Base-by-base conservation (phyloP, 1,140 invertebrate species). In the Apocrypta bakeri region DNA sequence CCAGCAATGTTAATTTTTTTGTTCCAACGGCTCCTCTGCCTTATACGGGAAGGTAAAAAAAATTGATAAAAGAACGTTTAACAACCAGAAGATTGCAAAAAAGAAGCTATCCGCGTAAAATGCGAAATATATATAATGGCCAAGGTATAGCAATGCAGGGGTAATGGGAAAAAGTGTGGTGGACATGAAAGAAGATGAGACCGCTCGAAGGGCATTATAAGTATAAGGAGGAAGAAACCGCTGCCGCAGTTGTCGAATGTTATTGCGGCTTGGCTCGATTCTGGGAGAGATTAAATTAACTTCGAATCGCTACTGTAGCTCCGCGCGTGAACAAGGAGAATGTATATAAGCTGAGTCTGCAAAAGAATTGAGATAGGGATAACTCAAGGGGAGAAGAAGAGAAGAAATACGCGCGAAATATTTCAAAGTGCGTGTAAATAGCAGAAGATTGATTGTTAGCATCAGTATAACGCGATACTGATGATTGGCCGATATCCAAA, bases 401-500 rank as follows among this genome's bases (percentile, higher is more conserved):
- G 71, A 82, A 68, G n/a, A n/a, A 72, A 78, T 84, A 79, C 75
- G 83, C 83, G 87, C 86, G 84, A 81, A 68, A 66, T 66, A 66
- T 27, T 12, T 31, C 14, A 2, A 17, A 71, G 63, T 63, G 64
- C 25, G 25, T 33, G 40, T 17, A 79, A 40, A 79, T 71, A 31
- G 12, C 68, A 27, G 24, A 40, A 84, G 85, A 86, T 86, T 4
- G 3, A 85, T 74, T 85, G n/a, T 87, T 86, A 86, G 83, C 84
- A 86, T 87, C 85, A 78, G 83, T 72, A 79, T 37, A 9, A 37
- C 33, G 69, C 85, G 84, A 87, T 86, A 84, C 83, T 84, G 84
- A 87, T 87, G 86, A 87, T 86, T 87, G 85, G 85, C 6, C 71
- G 84, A 85, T 56, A 56, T 56, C 21, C 48, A 21, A 56, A 48